phyloP scores from a whole-genome alignment of 2,113 vertebrate genomes.

The Lethenteron camtschaticum region DNA sequence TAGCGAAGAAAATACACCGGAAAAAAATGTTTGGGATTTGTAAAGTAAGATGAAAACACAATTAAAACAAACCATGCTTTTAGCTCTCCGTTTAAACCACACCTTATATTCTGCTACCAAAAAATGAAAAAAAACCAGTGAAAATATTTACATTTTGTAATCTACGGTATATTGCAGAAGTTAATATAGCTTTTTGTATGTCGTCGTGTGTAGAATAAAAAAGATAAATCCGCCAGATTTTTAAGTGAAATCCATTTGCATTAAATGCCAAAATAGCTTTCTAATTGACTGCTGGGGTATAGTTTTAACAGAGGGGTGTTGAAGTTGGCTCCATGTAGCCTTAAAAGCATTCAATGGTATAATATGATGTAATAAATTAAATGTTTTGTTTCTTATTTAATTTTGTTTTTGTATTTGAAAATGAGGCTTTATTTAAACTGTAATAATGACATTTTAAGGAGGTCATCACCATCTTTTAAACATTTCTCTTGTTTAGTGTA shows the following conservation, averaged over 20 bases:
- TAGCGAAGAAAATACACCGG: background rate
- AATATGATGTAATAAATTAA: constrained; percentile 6
- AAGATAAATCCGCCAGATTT: background rate
- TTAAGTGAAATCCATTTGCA: background rate
- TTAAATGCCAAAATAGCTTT: constrained; percentile 5
- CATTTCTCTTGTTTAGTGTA: background rate
- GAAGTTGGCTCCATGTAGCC: background rate
- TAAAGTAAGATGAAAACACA: background rate
- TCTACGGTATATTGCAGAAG: background rate
- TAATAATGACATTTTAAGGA: background rate
- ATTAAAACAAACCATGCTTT: background rate
- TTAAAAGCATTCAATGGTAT: constrained; percentile 5
- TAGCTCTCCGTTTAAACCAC: background rate
- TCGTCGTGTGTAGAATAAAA: background rate
- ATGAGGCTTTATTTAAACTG: background rate
- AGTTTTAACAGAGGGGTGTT: background rate
- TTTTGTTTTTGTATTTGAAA: constrained; percentile 4
- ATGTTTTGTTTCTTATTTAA: constrained; percentile 2
- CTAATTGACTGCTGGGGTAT: background rate
- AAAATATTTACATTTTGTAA: constrained; percentile 4
- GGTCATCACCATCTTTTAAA: background rate
- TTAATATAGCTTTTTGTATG: constrained; percentile 5
- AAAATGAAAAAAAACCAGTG: background rate
- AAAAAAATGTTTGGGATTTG: constrained; percentile 2
- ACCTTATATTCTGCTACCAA: constrained; percentile 4